Conservation (phyloP, 2,888 invertebrate species). For the Hyppa rectilinea region DNA sequence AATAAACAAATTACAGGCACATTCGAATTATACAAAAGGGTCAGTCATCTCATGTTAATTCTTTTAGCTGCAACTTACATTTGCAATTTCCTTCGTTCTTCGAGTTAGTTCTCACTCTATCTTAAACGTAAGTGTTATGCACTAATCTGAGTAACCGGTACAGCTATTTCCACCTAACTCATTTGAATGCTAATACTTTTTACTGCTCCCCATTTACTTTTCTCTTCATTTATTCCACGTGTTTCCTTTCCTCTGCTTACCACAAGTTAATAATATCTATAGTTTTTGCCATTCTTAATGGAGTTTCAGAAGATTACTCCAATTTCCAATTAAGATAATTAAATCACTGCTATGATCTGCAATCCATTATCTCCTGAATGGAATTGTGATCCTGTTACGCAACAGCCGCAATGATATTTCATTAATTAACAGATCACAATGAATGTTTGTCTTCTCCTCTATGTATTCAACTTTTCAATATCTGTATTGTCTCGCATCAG, state of each 20-base stretch:
- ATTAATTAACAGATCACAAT: conserved; percentile 1
- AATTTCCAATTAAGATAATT: conserved; percentile 28
- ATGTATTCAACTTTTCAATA: neutral
- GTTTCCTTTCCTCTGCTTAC: neutral
- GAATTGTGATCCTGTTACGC: neutral
- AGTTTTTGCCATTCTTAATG: neutral
- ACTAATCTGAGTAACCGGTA: neutral
- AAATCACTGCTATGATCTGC: conserved; percentile 19
- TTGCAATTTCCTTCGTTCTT: neutral
- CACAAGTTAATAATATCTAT: neutral
- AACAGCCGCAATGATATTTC: neutral
- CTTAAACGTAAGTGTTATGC: neutral
- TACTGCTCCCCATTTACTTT: neutral
- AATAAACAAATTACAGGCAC: too few species aligned
- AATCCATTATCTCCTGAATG: neutral
- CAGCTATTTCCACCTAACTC: neutral
- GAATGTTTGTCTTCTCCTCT: neutral
- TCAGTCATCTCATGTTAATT: neutral
- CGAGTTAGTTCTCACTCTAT: neutral
- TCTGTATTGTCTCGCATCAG: neutral
- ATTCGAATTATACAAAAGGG: too few species aligned
- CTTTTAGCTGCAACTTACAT: neutral
- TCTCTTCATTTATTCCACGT: neutral
- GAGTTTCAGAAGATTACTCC: neutral
- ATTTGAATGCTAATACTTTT: neutral